A percentile compares a stretch with the other conserved stretches of the same genome.
These are phyloP conservation scores for Sebastes dallii DNA, from an alignment of 2,797 vertebrate genomes.

Conservation along the genomic window DNA sequence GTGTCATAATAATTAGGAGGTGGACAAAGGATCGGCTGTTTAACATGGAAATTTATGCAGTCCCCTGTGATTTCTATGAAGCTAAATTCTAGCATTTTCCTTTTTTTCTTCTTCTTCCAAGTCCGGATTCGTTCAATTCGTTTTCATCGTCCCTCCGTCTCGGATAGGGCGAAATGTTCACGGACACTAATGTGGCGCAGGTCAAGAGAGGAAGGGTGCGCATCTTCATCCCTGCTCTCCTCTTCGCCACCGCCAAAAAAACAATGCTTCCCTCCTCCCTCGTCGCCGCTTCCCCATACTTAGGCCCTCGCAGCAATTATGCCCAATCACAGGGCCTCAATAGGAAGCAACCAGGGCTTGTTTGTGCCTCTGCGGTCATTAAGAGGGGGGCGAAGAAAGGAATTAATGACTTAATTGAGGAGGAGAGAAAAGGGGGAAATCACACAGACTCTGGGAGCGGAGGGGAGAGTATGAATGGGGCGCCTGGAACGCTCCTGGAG, in stretches of 20 bases:
- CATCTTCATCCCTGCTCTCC: slow-evolving; percentile 90
- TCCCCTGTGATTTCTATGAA: slow-evolving; percentile 85
- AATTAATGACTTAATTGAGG: slow-evolving; percentile 99
- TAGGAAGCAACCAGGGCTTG: slow-evolving; percentile 97
- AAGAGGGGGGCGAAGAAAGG: slow-evolving; percentile 97
- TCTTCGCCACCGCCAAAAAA: slow-evolving; percentile 83
- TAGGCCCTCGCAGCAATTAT: slow-evolving; percentile 98
- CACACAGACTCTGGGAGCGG: slow-evolving; percentile 93
- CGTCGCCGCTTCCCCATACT: slow-evolving; percentile 78
- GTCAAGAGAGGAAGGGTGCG: slow-evolving; percentile 94
- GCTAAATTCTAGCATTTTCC: slow-evolving; percentile 86
- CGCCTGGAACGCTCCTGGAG: slow-evolving; percentile 94
- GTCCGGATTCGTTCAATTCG: slow-evolving; percentile 76
- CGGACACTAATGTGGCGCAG: slow-evolving; percentile 92
- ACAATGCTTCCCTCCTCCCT: slow-evolving; percentile 92
- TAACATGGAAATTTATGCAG: slow-evolving; percentile 95
- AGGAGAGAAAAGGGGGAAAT: slow-evolving; percentile 92
- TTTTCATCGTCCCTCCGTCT: slow-evolving; percentile 88
- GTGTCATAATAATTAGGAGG: slow-evolving; percentile 96
- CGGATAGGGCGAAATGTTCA: slow-evolving; percentile 89
- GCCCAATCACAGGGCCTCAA: slow-evolving; percentile 99
- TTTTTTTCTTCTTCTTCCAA: slow-evolving; percentile 62
- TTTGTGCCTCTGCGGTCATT: slow-evolving; percentile 98
- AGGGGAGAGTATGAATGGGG: slow-evolving; percentile 89
- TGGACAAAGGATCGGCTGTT: slow-evolving; percentile 92